Evolutionary conservation across 2,888 invertebrate species (phyloP), one percentile per base, ranked within the genome.

Genomic region (Pollenia amentaria): DNA sequence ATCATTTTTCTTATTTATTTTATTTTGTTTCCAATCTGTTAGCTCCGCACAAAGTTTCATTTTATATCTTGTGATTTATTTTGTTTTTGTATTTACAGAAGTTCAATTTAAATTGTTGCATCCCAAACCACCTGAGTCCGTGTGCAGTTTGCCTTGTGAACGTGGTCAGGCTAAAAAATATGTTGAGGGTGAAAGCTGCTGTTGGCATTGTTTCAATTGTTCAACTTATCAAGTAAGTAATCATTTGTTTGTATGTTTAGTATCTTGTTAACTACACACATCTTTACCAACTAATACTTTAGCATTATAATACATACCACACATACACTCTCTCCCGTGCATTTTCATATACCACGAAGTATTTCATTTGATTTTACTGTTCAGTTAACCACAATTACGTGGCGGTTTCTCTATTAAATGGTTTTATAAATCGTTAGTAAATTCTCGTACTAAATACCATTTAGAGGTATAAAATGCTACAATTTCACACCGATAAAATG

Each of bases 121-220:
- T 89, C 95, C 96, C 0, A 95, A 95, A 76, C 96, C 97, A 29
- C 98, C 98, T 3, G 96, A 96, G 91, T 98, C 98, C 6, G 97
- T 98, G 65, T 99, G 98, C 94, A 97, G 97, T 93, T 95, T 97
- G 88, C 97, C 97, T 86, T 99, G 99, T 92, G 96, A 96, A 90
- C 94, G 95, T 81, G 98, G 98, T 0, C 98, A 98, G 93, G 98
- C 98, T 85, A 98, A 97, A 94, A 97, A 97, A 93, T 97, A 97
- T 93, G 97, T 98, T 64, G 98, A 98, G 92, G 98, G 98, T 0
- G 98, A 98, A 93, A 97, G 97, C 92, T 98, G 98, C 93, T 98
- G 98, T 93, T 98, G 98, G 98, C 97, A 97, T 92, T 98, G 98
- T 94, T 97, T 97, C 94, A 97, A 97, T 93, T 98, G 98, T 93